Conservation (phyloP, 2,113 vertebrate species). For the Heliornis fulica region DNA sequence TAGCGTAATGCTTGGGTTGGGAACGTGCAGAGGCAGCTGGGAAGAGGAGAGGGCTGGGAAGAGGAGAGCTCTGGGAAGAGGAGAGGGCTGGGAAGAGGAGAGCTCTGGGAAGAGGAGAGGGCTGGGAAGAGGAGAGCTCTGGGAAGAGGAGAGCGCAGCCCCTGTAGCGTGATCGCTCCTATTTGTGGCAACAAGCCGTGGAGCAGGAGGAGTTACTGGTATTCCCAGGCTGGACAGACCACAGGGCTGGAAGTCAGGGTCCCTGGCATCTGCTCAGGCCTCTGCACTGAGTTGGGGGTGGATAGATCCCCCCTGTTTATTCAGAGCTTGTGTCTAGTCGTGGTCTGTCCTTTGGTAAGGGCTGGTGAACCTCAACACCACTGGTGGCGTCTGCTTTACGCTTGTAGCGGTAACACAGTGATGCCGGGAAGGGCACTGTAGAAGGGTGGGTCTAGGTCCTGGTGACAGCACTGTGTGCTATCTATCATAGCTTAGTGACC, state of each 20-base stretch:
- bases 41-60: too few species aligned
- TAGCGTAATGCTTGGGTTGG: conserved; percentile 68
- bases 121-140: too few species aligned
- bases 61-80: too few species aligned
- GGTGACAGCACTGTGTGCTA: neutral
- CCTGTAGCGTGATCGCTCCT: neutral
- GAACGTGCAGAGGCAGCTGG: conserved; percentile 67
- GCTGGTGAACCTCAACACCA: fast-evolving
- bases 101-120: too few species aligned
- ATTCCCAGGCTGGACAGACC: conserved; percentile 12
- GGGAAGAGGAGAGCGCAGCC: neutral
- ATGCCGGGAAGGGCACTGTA: fast-evolving
- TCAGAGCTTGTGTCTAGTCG: neutral
- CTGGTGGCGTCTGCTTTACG: neutral
- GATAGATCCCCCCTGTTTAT: fast-evolving
- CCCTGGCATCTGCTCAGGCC: neutral
- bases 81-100: too few species aligned
- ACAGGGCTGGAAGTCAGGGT: neutral
- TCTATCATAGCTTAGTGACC: neutral
- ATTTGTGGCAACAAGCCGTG: neutral
- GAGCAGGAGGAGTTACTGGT: neutral
- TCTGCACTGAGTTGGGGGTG: neutral
- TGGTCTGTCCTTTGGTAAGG: neutral
- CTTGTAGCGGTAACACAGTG: fast-evolving
- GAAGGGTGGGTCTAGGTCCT: neutral